A percentile compares a stretch with the other conserved stretches of the same genome.
Evolutionary conservation across 2,113 vertebrate genomes (phyloP).

Genomic region (Hoplias malabaricus): DNA sequence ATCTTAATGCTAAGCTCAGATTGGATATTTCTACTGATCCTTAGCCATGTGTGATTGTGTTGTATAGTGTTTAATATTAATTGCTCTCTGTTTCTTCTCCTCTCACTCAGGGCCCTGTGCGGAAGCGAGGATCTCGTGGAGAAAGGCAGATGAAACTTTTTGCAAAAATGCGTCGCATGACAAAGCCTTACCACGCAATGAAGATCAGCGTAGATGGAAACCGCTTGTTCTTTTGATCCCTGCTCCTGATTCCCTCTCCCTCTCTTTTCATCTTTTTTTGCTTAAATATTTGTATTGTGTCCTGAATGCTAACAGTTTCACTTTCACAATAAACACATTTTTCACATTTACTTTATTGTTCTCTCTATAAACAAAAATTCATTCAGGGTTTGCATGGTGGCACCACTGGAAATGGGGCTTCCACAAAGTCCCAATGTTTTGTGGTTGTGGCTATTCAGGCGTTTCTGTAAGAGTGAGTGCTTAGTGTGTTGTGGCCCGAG

Average conservation of each 20-base stretch:
- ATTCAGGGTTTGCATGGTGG: too few species aligned
- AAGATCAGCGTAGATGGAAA: slow-evolving; percentile 99
- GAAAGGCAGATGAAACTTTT: slow-evolving; percentile 98
- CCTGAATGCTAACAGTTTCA: background rate
- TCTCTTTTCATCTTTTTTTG: background rate
- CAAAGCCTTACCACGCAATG: slow-evolving; percentile 90
- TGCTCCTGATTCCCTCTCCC: background rate
- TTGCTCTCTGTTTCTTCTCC: slow-evolving; percentile 33
- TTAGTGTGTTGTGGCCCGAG: too few species aligned
- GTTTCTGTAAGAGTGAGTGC: too few species aligned
- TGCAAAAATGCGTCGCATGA: slow-evolving; percentile 91
- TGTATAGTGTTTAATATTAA: too few species aligned
- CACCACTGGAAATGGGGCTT: too few species aligned
- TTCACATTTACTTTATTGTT: background rate
- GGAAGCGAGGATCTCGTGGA: slow-evolving; percentile 93
- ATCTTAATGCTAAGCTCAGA: too few species aligned
- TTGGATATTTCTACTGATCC: too few species aligned
- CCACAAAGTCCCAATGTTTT: too few species aligned
- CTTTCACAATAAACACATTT: slow-evolving; percentile 55
- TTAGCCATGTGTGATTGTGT: too few species aligned
- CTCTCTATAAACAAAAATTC: too few species aligned
- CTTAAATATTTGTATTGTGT: background rate
- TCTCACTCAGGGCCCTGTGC: slow-evolving; percentile 80
- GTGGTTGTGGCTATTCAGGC: too few species aligned
- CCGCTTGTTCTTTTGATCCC: slow-evolving; percentile 94